Evolutionary conservation across 92 coral and sea anemone species (phyloP).

Genomic region (Virgularia gustaviana): DNA sequence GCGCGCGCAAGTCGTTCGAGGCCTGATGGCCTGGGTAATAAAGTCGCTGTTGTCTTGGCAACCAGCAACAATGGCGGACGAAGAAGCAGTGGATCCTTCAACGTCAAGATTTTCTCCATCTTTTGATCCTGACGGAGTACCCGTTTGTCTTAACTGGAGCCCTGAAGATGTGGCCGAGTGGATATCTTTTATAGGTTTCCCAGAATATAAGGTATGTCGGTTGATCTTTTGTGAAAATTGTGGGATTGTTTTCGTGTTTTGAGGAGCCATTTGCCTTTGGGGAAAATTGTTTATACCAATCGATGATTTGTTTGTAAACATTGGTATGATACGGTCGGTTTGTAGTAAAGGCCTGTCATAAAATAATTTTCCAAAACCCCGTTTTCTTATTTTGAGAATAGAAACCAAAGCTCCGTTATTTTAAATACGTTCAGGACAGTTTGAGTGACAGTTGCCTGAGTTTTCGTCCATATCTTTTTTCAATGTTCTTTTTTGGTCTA

Average conservation of each 20-base stretch:
- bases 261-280: too few species aligned
- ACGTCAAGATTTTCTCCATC: constrained; percentile 45
- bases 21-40: not conserved
- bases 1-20: constrained; percentile 63
- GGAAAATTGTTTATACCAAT: too few species aligned
- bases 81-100: constrained; percentile 41
- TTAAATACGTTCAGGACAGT: not conserved
- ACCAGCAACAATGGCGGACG: constrained; percentile 80
- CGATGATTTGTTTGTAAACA: too few species aligned
- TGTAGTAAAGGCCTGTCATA: too few species aligned
- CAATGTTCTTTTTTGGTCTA: constrained; percentile 5
- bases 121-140: constrained; percentile 82
- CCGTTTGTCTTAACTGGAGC: constrained; percentile 77
- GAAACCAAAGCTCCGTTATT: too few species aligned
- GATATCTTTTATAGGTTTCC: constrained; percentile 81
- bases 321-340: too few species aligned
- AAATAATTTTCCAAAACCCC: too few species aligned
- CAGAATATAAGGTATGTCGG: constrained; percentile 75
- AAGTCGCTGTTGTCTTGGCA: constrained; percentile 60
- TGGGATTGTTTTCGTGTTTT: too few species aligned
- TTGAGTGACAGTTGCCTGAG: not conserved
- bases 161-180: constrained; percentile 96
- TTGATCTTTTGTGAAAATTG: too few species aligned
- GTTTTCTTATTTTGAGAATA: too few species aligned
- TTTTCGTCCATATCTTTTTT: not conserved